Base-by-base conservation (phyloP, 1,140 invertebrate genomes). In the Drosophila arizonae region DNA sequence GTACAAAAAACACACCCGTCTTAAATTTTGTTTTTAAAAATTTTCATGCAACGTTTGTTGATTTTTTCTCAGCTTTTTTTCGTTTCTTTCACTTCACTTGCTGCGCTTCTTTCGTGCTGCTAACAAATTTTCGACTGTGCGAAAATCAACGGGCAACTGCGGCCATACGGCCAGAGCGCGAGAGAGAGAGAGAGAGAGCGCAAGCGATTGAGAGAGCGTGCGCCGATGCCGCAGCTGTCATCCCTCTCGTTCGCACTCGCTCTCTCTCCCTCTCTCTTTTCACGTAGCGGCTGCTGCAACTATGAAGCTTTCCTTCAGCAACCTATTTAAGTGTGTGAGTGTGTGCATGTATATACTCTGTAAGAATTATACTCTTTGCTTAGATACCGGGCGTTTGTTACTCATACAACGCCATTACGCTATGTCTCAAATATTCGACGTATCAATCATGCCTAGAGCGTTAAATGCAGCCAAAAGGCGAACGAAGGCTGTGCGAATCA, bases 81-180 rank as follows among this genome's bases (percentile, higher is more conserved):
- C 30, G 3, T 17, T 17, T 71, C 36, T 71, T 57, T 50, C 24
- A 52, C 13, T 71, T 69, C 63, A 64, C 28, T 81, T 55, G 54
- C 65, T 61, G 58, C 66, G 58, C 36, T 69, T 68, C 62, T 64
- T 63, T 52, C 57, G 30, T 72, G 81, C 68, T 82, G 81, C 80
- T 72, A 74, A 76, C 62, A 82, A 69, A 51, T 77, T 87, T 87
- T 88, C 72, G 76, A 87, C 84, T 88, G 79, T 87, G 82, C 84
- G 65, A 86, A 86, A 86, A 82, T 88, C 82, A 72, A 87, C 75
- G 74, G 36, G 75, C 70, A 9, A 46, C 43, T 46, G 43, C n/a
- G 43, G 1, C 77, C 77, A 68, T 17, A 85, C 73, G 55, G 72
- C 76, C 81, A 60, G 60, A 68, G 72, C 75, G 78, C 75, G 78